Conservation (phyloP, 2,888 invertebrate species). For the Drosophila anomelani region DNA sequence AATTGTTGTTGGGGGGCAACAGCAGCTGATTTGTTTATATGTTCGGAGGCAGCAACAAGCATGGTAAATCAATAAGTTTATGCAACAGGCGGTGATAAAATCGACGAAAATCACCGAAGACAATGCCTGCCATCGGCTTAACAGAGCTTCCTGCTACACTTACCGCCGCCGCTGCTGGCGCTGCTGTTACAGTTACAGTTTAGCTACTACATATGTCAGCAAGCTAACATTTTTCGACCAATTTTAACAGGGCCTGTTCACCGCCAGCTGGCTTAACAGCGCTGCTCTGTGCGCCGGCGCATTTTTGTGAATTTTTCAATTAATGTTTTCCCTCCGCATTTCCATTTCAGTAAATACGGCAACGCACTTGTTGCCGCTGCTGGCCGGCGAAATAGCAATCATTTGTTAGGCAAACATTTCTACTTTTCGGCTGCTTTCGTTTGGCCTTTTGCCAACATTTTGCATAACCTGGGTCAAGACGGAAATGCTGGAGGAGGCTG, state of each 20-base stretch:
- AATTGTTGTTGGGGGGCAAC: conserved; percentile 71
- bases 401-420: conserved; percentile 75
- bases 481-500: conserved; percentile 74
- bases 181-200: conserved; percentile 15
- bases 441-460: conserved; percentile 78
- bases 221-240: conserved; percentile 64
- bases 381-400: conserved; percentile 66
- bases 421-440: conserved; percentile 72
- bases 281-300: conserved; percentile 47
- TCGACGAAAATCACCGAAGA: conserved; percentile 57
- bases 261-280: conserved; percentile 1
- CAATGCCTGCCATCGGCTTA: conserved; percentile 50
- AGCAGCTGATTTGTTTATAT: conserved; percentile 76
- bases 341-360: conserved; percentile 32
- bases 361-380: conserved; percentile 60
- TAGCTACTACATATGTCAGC: neutral
- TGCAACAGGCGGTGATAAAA: conserved; percentile 72
- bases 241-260: conserved; percentile 20
- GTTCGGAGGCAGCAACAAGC: conserved; percentile 62
- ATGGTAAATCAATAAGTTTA: conserved; percentile 74
- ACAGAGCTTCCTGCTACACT: conserved; percentile 68
- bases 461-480: conserved; percentile 79
- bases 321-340: conserved; percentile 53
- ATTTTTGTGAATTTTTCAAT: conserved; percentile 64
- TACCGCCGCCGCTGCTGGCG: neutral